Base-by-base conservation (phyloP, 2,888 invertebrate genomes). In the Dexiosoma caninum region DNA sequence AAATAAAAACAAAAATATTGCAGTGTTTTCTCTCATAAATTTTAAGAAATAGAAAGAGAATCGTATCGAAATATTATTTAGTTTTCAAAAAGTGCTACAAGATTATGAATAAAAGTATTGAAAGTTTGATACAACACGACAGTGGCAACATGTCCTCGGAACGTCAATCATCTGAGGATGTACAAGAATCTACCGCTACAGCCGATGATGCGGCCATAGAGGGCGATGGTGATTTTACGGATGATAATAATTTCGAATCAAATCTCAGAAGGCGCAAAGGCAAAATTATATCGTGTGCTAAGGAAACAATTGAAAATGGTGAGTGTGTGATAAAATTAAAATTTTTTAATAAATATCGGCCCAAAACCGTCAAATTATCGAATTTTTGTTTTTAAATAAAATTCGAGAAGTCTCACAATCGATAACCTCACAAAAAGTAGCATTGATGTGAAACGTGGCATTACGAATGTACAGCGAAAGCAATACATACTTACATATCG, bases 301-400 rank as follows among this genome's bases (percentile, higher is more conserved):
- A 90, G 86, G 90, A 90, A 85, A 90, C 90, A 62, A 90, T 90
- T 83, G 90, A 90, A 85, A 89, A 90, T 83, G 90, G 90, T 90
- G 83, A 88, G 88, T 85, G 19, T 3, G 9, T 27, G 27, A 27
- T 27, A 27, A 27, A 27, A 27, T 27, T 27, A 27, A 27, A 27
- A 27, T 27, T n/a, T n/a, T n/a, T n/a, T n/a, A n/a, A n/a, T n/a
- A n/a, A n/a, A n/a, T n/a, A n/a, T n/a, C n/a, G n/a, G n/a, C n/a
- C n/a, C n/a, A n/a, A n/a, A n/a, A n/a, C n/a, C n/a, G n/a, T n/a
- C n/a, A n/a, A n/a, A n/a, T n/a, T n/a, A n/a, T n/a, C n/a, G n/a
- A n/a, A n/a, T n/a, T n/a, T n/a, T n/a, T n/a, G n/a, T n/a, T n/a
- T n/a, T n/a, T n/a, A n/a, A n/a, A n/a, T n/a, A n/a, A n/a, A n/a